phyloP scores from a whole-genome alignment of 2,797 vertebrate genomes.

The Hylomyscus alleni region DNA sequence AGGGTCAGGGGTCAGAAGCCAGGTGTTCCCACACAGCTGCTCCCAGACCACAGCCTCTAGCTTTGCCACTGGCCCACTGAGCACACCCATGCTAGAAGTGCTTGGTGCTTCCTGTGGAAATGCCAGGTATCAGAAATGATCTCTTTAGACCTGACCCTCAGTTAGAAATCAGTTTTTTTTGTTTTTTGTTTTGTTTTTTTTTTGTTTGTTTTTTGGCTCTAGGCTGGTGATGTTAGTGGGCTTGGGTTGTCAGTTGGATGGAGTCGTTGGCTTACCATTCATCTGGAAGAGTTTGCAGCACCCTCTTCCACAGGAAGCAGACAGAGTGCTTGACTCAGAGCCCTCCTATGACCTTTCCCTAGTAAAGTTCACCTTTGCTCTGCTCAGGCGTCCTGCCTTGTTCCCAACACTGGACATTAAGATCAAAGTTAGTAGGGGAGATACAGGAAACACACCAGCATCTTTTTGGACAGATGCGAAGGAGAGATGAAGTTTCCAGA shows the following conservation, averaged over 20 bases:
- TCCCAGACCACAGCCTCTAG: conserved; percentile 8
- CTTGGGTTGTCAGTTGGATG: neutral
- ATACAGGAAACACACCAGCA: rapidly evolving
- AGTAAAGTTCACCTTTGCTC: neutral
- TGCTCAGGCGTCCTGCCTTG: neutral
- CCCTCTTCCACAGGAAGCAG: neutral
- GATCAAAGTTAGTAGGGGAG: neutral
- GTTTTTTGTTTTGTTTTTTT: no score
- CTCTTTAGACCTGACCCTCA: neutral
- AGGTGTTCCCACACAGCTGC: neutral
- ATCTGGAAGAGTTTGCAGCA: neutral
- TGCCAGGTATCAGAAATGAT: neutral
- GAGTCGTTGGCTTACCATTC: neutral
- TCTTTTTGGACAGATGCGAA: neutral
- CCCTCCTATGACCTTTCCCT: neutral
- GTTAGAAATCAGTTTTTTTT: neutral
- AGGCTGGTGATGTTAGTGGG: neutral
- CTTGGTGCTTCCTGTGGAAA: conserved; percentile 47
- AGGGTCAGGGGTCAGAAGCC: neutral
- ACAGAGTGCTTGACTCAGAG: neutral
- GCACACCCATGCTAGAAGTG: neutral
- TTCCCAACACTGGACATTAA: neutral
- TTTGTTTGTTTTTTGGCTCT: neutral
- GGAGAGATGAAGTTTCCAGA: neutral
- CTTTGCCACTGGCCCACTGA: neutral